phyloP scores from a whole-genome alignment of 2,113 vertebrate genomes.

The Cheirogaleus medius region DNA sequence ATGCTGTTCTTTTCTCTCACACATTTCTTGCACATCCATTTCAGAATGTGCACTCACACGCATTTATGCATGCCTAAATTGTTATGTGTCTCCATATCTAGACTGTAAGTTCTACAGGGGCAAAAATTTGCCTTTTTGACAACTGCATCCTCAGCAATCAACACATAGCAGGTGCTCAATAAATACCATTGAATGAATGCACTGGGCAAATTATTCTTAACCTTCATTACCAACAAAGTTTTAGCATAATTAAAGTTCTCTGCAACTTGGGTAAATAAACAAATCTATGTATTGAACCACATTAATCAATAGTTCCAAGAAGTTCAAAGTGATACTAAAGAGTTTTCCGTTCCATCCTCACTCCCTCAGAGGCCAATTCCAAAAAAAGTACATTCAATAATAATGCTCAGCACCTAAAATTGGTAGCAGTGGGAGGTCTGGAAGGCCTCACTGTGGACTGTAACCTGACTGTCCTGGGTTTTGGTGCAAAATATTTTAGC shows the following conservation, averaged over 20 bases:
- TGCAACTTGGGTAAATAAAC: not conserved
- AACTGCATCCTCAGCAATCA: not conserved
- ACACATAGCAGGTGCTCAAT: not conserved
- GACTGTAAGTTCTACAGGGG: not conserved
- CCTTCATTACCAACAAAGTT: not conserved
- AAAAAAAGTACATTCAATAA: not conserved
- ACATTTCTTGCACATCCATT: not conserved
- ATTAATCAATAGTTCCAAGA: not conserved
- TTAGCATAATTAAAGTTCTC: not conserved
- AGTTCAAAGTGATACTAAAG: not conserved
- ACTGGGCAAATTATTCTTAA: not conserved
- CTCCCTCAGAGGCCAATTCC: not conserved
- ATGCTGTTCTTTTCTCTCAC: not conserved
- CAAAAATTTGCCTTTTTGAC: not conserved
- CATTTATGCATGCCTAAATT: not conserved
- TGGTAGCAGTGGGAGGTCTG: accelerated
- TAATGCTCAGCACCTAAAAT: not conserved
- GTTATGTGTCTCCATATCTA: not conserved
- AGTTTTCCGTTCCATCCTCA: not conserved
- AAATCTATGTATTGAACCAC: not conserved
- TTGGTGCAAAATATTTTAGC: not conserved
- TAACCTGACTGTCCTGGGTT: accelerated
- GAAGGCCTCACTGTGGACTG: not conserved
- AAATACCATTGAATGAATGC: not conserved
- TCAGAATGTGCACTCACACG: not conserved